Conservation (phyloP, 2,888 invertebrate genomes). For the Chaetogeoica ovagalla region DNA sequence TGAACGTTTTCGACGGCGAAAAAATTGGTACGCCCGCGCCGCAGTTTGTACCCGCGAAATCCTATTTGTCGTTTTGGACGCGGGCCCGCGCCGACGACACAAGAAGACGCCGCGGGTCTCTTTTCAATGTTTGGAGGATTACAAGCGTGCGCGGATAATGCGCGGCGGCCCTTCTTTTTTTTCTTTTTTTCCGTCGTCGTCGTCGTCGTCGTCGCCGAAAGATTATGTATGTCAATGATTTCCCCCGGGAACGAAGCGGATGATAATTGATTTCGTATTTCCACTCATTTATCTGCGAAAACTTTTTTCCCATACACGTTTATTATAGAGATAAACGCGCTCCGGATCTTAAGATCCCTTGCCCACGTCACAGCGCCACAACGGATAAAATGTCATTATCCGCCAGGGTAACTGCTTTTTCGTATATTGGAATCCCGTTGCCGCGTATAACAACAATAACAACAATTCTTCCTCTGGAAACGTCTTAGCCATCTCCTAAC, state of each 20-base stretch:
- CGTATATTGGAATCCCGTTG: no score
- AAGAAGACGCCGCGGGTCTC: slow-evolving; percentile 40
- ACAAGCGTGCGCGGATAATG: slow-evolving; percentile 44
- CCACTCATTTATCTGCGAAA: slow-evolving; percentile 46
- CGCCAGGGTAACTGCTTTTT: no score
- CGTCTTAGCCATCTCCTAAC: no score
- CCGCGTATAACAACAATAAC: no score
- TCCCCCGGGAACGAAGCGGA: slow-evolving; percentile 33
- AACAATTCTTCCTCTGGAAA: no score
- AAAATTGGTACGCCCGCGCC: no score
- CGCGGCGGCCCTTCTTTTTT: slow-evolving; percentile 26
- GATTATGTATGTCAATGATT: slow-evolving; percentile 53
- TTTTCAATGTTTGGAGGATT: slow-evolving; percentile 43
- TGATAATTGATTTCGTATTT: slow-evolving; percentile 52
- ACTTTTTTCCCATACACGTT: slow-evolving; percentile 6
- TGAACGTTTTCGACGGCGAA: slow-evolving; percentile 28
- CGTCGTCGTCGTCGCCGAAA: slow-evolving; percentile 26
- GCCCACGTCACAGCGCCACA: background rate
- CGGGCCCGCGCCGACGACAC: slow-evolving; percentile 21
- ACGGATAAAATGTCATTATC: slow-evolving; percentile 37
- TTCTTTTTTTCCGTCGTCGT: background rate
- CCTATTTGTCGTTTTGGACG: slow-evolving; percentile 42
- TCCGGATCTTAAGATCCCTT: background rate
- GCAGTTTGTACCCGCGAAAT: slow-evolving; percentile 28
- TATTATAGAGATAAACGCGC: background rate